These are phyloP conservation scores for Cyrtonyx montezumae DNA, from an alignment of 2,113 vertebrate genomes.

Conservation along the genomic window DNA sequence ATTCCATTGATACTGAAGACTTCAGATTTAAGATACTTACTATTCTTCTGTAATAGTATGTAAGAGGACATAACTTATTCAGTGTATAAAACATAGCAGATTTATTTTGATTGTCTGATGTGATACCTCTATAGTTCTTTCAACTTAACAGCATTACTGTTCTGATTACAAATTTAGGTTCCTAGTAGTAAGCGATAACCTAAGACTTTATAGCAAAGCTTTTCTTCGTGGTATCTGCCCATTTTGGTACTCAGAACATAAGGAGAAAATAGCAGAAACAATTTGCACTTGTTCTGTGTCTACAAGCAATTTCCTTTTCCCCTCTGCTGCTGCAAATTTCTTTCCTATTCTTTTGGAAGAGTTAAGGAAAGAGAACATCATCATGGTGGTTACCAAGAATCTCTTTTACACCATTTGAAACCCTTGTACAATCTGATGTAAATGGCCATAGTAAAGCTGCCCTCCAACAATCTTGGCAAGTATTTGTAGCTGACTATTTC, in stretches of 20 bases:
- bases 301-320: background rate
- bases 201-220: background rate
- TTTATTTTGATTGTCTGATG: constrained; percentile 23
- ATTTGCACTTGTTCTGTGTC: background rate
- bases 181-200: background rate
- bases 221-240: background rate
- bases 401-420: background rate
- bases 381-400: background rate
- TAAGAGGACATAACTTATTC: constrained; percentile 3
- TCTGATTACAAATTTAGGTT: background rate
- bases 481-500: background rate
- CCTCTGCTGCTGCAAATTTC: background rate
- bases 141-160: background rate
- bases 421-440: background rate
- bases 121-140: background rate
- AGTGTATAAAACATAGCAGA: background rate
- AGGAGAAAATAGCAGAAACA: background rate
- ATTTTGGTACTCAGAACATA: background rate
- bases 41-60: background rate
- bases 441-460: background rate
- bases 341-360: background rate
- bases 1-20: background rate
- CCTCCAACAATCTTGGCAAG: background rate
- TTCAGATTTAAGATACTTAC: background rate
- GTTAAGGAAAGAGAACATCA: background rate